Conservation (phyloP, 2,888 invertebrate species). For the Leptinotarsa juncta region DNA sequence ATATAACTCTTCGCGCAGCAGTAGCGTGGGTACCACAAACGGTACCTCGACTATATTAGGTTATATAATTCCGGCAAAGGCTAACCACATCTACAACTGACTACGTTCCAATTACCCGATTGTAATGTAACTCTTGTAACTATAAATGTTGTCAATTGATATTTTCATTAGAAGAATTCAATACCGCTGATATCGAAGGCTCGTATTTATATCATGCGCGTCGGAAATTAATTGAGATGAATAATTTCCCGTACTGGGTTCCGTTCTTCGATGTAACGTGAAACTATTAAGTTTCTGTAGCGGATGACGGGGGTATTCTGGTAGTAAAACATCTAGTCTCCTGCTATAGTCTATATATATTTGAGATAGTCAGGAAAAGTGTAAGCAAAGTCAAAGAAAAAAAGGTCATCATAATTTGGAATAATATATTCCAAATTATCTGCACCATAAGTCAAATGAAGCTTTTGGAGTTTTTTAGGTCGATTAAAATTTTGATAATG, state of each 20-base stretch:
- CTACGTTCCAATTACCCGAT: constrained; percentile 47
- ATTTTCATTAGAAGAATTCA: constrained; percentile 40
- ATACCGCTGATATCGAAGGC: constrained; percentile 27
- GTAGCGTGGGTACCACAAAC: constrained; percentile 45
- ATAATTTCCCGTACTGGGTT: constrained; percentile 11
- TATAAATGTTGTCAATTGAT: constrained; percentile 43
- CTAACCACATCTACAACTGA: constrained; percentile 44
- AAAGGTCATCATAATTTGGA: no score
- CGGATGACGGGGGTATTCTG: no score
- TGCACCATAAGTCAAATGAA: no score
- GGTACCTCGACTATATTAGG: constrained; percentile 53
- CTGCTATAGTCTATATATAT: no score
- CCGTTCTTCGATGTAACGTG: constrained; percentile 9
- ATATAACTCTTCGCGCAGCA: constrained; percentile 26
- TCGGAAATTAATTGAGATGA: constrained; percentile 29
- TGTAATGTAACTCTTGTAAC: constrained; percentile 46
- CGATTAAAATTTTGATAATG: no score
- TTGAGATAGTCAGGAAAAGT: no score
- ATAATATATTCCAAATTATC: no score
- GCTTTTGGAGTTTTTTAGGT: no score
- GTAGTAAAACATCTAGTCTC: no score
- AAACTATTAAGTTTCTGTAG: background rate
- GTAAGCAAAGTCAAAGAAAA: no score
- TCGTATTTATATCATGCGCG: constrained; percentile 11
- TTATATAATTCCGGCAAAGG: constrained; percentile 52